Percentiles rank a stretch among this genome's conserved stretches.
These are phyloP conservation scores for Oscheius sp. DNA, from an alignment of 2,888 invertebrate species.

Conservation along the genomic window DNA sequence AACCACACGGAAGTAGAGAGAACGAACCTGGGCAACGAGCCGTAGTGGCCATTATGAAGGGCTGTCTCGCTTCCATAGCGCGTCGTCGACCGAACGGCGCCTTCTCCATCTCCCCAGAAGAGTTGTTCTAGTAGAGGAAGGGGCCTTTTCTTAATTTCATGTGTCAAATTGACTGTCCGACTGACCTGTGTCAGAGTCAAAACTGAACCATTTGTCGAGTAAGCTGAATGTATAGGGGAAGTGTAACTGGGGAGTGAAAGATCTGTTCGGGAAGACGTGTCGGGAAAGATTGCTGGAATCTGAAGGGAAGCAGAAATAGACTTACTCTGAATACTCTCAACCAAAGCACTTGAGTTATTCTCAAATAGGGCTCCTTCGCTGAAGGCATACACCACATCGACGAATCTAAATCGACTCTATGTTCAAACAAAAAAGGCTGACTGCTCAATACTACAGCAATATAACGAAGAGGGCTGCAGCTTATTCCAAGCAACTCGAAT, in stretches of 20 bases:
- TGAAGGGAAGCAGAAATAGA: neutral
- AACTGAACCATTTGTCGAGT: neutral
- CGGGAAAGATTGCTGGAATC: slow-evolving; percentile 13
- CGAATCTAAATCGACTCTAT: slow-evolving; percentile 31
- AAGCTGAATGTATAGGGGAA: slow-evolving; percentile 1
- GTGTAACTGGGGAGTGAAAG: neutral
- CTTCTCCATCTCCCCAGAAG: slow-evolving; percentile 47
- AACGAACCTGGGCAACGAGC: slow-evolving; percentile 31
- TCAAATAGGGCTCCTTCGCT: slow-evolving; percentile 43
- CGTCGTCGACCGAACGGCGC: slow-evolving; percentile 21
- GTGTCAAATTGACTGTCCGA: neutral
- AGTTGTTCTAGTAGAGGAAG: slow-evolving; percentile 51
- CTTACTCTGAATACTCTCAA: slow-evolving; percentile 29
- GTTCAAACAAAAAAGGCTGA: neutral
- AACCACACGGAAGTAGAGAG: no score
- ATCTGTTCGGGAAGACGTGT: neutral
- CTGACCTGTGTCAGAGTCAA: neutral
- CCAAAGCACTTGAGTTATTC: slow-evolving; percentile 35
- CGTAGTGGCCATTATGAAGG: slow-evolving; percentile 27
- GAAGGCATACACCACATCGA: slow-evolving; percentile 47
- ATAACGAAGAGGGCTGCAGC: slow-evolving; percentile 43
- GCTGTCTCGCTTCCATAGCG: slow-evolving; percentile 31
- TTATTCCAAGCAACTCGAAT: slow-evolving; percentile 47
- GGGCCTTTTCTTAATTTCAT: slow-evolving; percentile 31
- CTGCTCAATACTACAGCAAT: slow-evolving; percentile 46